These are phyloP conservation scores for Sebastes taczanowskii DNA, from an alignment of 2,797 vertebrate species.

Conservation along the genomic window DNA sequence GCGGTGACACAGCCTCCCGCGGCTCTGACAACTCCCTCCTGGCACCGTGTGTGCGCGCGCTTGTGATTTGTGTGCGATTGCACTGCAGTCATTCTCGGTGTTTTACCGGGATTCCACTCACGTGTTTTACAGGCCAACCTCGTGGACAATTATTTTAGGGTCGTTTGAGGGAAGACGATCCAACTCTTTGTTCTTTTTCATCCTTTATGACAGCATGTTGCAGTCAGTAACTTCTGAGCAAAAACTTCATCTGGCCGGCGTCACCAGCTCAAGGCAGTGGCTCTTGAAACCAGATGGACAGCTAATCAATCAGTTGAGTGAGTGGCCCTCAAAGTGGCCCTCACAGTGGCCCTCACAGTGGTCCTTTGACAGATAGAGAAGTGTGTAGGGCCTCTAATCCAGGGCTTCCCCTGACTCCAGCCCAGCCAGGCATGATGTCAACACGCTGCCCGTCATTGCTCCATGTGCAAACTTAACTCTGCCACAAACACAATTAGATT, in stretches of 20 bases:
- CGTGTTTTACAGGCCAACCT: constrained; percentile 1
- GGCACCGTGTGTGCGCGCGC: constrained; percentile 27
- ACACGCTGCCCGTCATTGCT: neutral
- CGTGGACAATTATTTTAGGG: neutral
- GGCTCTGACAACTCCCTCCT: constrained; percentile 61
- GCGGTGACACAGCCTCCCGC: constrained; percentile 63
- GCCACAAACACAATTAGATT: neutral
- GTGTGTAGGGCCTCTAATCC: constrained; percentile 58
- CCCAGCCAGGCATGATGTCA: constrained; percentile 10
- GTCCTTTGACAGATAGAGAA: constrained; percentile 23
- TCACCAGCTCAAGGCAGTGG: neutral
- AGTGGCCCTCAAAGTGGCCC: constrained; percentile 56
- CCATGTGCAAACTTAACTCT: neutral
- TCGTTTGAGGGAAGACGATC: constrained; percentile 4
- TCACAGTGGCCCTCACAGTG: constrained; percentile 51
- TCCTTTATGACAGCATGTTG: neutral
- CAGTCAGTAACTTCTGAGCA: neutral
- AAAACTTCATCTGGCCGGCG: constrained; percentile 10
- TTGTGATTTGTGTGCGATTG: constrained; percentile 32
- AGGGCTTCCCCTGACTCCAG: constrained; percentile 36
- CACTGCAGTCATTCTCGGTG: constrained; percentile 1
- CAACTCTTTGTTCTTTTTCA: neutral
- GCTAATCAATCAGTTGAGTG: constrained; percentile 75
- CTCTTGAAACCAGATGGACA: constrained; percentile 53
- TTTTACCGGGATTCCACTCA: constrained; percentile 20